Conservation (phyloP, 2,888 invertebrate genomes). For the Idaea straminata region DNA sequence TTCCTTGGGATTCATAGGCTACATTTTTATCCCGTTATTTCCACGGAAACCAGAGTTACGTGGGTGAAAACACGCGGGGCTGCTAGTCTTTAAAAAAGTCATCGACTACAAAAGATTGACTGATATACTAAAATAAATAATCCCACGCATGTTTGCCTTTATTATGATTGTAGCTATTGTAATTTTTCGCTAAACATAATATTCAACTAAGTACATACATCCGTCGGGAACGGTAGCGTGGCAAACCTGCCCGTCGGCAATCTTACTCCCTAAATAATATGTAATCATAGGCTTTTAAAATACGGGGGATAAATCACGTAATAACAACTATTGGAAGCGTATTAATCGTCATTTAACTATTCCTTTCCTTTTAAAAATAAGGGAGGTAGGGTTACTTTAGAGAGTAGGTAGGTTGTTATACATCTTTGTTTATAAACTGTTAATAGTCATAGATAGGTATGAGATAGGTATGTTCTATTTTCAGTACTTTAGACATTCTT, state of each 20-base stretch:
- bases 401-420: neutral
- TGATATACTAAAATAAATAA: too few relatives aligned
- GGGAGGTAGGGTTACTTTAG: neutral
- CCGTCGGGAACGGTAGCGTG: conserved; percentile 30
- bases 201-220: neutral
- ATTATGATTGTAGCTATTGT: conserved; percentile 43
- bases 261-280: conserved; percentile 37
- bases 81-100: too few relatives aligned
- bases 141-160: conserved; percentile 18
- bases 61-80: too few relatives aligned
- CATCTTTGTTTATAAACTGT: neutral
- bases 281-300: conserved; percentile 51
- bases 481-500: too few relatives aligned
- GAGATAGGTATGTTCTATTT: too few relatives aligned
- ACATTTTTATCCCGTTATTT: too few relatives aligned
- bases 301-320: conserved; percentile 35
- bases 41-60: too few relatives aligned
- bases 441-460: neutral
- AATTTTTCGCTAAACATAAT: conserved; percentile 12
- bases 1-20: too few relatives aligned
- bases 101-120: too few relatives aligned
- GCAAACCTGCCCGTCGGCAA: conserved; percentile 30
- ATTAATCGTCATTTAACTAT: conserved; percentile 26
- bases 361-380: neutral
- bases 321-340: conserved; percentile 42